Percentiles rank a stretch among this genome's conserved stretches.
Conservation (phyloP, 2,888 invertebrate species). For the Agriopis marginaria region DNA sequence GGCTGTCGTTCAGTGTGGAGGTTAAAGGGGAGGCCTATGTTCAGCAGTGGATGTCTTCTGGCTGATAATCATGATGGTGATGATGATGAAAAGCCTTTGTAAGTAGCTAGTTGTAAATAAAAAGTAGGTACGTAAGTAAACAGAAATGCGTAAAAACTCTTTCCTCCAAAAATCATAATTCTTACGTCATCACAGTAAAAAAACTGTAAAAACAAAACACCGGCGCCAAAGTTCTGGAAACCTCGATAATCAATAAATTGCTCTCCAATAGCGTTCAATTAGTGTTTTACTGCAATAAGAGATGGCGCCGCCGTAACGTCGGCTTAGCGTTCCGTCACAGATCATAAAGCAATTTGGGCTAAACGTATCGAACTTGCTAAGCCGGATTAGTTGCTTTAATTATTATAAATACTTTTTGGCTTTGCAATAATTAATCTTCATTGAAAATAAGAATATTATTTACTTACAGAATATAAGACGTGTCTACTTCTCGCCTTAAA, state of each 20-base stretch:
- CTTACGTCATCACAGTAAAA: slow-evolving; percentile 27
- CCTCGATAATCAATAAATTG: slow-evolving; percentile 45
- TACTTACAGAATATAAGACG: too few relatives aligned
- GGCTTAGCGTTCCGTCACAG: slow-evolving; percentile 47
- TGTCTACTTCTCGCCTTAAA: too few relatives aligned
- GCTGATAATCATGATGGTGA: too few relatives aligned
- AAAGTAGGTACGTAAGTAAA: background rate
- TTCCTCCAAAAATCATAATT: background rate
- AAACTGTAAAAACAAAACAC: slow-evolving; percentile 23
- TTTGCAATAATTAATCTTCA: background rate
- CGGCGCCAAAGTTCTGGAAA: slow-evolving; percentile 29
- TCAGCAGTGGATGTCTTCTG: too few relatives aligned
- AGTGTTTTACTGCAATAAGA: slow-evolving; percentile 36
- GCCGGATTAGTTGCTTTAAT: slow-evolving; percentile 6
- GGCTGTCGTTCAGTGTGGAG: too few relatives aligned
- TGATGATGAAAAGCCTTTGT: too few relatives aligned
- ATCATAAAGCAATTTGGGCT: slow-evolving; percentile 39
- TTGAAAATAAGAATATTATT: too few relatives aligned
- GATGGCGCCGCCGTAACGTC: slow-evolving; percentile 44
- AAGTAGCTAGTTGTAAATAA: too few relatives aligned
- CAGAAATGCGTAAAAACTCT: too few relatives aligned
- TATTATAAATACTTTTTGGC: slow-evolving; percentile 1
- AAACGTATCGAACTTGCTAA: slow-evolving; percentile 16
- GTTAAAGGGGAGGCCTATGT: too few relatives aligned
- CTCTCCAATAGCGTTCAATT: slow-evolving; percentile 46